A percentile compares a stretch with the other conserved stretches of the same genome.
Conservation (phyloP, 1,140 invertebrate genomes). For the Sitobion miscanthi region DNA sequence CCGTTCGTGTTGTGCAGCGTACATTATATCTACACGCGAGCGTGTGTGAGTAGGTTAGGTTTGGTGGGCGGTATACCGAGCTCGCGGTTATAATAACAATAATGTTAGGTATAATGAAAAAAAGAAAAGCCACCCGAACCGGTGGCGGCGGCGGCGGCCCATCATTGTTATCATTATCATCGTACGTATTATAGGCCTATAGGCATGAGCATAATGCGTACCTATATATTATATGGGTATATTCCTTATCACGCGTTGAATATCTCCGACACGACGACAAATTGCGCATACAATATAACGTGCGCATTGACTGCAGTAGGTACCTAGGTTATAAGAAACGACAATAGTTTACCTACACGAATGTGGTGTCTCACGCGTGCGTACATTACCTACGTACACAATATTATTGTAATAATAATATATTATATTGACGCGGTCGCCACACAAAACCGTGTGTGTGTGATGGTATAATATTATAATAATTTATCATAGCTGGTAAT, state of each 20-base stretch:
- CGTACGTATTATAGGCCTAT: neutral
- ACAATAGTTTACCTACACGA: too few species aligned
- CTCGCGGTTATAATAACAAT: neutral
- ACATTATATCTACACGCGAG: neutral
- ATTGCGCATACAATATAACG: neutral
- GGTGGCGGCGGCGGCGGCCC: neutral
- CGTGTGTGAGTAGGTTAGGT: neutral
- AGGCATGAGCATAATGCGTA: neutral
- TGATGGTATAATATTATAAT: too few species aligned
- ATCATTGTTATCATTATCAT: neutral
- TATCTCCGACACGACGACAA: constrained; percentile 38
- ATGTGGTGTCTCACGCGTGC: too few species aligned
- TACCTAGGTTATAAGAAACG: too few species aligned
- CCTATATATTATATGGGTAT: neutral
- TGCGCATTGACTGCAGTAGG: too few species aligned
- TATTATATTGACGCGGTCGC: neutral
- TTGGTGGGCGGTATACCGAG: neutral
- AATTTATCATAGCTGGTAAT: neutral
- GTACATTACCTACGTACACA: neutral
- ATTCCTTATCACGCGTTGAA: constrained; percentile 30
- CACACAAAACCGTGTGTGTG: neutral
- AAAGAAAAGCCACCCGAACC: constrained; percentile 37
- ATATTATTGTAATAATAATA: too few species aligned
- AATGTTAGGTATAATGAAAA: neutral
- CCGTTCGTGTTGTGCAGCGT: neutral